phyloP scores from a whole-genome alignment of 2,113 vertebrate genomes.

The Mus pahari region DNA sequence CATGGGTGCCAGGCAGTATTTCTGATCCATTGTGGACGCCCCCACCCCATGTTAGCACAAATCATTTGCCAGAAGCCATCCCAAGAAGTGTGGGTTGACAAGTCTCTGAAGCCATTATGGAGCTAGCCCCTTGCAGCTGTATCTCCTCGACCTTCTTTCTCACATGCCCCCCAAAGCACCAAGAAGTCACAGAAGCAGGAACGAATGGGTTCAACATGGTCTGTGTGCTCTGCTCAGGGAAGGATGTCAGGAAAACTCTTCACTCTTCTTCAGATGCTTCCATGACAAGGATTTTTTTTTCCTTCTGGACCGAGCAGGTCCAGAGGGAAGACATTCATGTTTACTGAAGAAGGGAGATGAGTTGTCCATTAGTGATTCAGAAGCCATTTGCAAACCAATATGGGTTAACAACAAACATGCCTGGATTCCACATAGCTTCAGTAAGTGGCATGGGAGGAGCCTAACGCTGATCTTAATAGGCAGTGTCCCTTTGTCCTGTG shows the following conservation, averaged over 20 bases:
- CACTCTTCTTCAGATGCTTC: no score
- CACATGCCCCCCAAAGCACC: accelerated
- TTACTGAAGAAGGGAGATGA: background rate
- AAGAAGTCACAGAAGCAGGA: background rate
- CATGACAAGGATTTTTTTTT: background rate
- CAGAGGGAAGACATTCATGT: no score
- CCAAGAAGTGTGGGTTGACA: background rate
- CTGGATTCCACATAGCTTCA: background rate
- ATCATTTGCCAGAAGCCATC: background rate
- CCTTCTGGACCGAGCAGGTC: no score
- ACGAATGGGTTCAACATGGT: background rate
- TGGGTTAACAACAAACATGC: no score
- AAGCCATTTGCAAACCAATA: accelerated
- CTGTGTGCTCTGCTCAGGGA: background rate
- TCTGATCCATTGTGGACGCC: background rate
- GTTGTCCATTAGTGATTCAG: background rate
- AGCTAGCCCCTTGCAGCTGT: accelerated
- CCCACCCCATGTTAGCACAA: background rate
- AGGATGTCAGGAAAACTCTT: background rate
- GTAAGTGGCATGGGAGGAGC: no score
- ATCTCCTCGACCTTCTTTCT: background rate
- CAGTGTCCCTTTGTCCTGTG: background rate
- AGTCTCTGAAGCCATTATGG: background rate
- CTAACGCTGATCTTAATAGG: background rate
- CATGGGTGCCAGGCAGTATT: accelerated